phyloP scores from a whole-genome alignment of 2,888 invertebrate genomes.

The Osedax frankpressi region DNA sequence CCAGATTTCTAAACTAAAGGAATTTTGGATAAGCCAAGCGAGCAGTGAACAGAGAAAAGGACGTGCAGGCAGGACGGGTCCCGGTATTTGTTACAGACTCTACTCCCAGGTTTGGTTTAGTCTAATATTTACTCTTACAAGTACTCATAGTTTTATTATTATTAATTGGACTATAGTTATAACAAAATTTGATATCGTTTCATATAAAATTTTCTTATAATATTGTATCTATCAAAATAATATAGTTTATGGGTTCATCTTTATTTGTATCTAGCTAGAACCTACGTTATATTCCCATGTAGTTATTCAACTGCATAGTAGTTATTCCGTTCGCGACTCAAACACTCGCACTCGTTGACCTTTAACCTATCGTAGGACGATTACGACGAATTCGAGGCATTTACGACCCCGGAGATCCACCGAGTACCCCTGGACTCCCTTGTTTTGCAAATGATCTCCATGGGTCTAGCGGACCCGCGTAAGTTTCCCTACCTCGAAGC shows the following conservation, averaged over 20 bases:
- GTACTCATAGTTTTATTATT: no score
- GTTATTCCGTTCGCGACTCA: no score
- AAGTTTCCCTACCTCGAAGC: conserved; percentile 85
- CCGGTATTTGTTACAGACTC: conserved; percentile 77
- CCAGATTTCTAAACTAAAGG: conserved; percentile 71
- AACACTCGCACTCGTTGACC: no score
- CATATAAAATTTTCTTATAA: no score
- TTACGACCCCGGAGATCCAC: conserved; percentile 81
- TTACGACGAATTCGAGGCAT: conserved; percentile 46
- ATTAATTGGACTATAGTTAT: no score
- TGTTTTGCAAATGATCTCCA: conserved; percentile 71
- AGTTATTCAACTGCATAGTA: no score
- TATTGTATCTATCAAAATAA: no score
- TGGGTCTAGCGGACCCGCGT: conserved; percentile 78
- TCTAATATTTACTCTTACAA: not conserved
- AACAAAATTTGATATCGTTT: no score
- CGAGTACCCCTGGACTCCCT: conserved; percentile 84
- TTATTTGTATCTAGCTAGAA: no score
- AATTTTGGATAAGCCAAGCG: conserved; percentile 93
- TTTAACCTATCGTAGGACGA: conserved; percentile 47
- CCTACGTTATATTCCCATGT: no score
- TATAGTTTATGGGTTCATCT: no score
- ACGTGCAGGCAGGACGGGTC: conserved; percentile 64
- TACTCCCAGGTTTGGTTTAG: conserved; percentile 57
- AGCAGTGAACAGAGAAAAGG: conserved; percentile 93